A percentile compares a stretch with the other conserved stretches of the same genome.
Evolutionary conservation across 1,140 invertebrate genomes (phyloP).

Genomic region (Drosophila willistoni): DNA sequence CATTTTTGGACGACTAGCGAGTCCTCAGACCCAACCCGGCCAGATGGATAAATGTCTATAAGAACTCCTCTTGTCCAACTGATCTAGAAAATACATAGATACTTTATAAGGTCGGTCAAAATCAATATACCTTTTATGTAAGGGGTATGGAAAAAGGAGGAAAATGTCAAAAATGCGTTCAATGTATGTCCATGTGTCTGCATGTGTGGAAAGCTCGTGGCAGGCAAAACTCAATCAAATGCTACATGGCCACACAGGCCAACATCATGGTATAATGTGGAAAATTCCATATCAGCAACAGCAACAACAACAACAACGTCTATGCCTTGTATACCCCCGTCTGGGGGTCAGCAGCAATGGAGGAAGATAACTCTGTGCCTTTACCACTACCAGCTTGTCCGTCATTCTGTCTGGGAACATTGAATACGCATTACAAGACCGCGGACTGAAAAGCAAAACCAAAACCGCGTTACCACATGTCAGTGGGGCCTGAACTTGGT

Average conservation of each 20-base stretch:
- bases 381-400: slow-evolving; percentile 30
- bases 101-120: too few relatives aligned
- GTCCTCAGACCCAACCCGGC: too few relatives aligned
- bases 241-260: slow-evolving; percentile 63
- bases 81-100: too few relatives aligned
- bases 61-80: too few relatives aligned
- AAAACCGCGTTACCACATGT: slow-evolving; percentile 80
- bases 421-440: slow-evolving; percentile 80
- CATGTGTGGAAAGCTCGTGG: slow-evolving; percentile 58
- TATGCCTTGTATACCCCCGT: slow-evolving; percentile 58
- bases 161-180: slow-evolving; percentile 69
- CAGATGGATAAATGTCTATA: too few relatives aligned
- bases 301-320: slow-evolving; percentile 47
- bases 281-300: slow-evolving; percentile 47
- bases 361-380: slow-evolving; percentile 33
- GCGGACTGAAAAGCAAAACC: slow-evolving; percentile 69
- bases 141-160: slow-evolving; percentile 15
- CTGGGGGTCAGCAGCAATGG: slow-evolving; percentile 64
- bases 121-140: too few relatives aligned
- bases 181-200: slow-evolving; percentile 25
- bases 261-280: slow-evolving; percentile 66
- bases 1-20: too few relatives aligned
- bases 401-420: slow-evolving; percentile 69
- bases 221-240: slow-evolving; percentile 74
- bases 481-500: slow-evolving; percentile 53